Percentiles rank a stretch among this genome's conserved stretches.
Evolutionary conservation across 2,888 invertebrate species (phyloP).

Genomic region (Phlogophora meticulosa): DNA sequence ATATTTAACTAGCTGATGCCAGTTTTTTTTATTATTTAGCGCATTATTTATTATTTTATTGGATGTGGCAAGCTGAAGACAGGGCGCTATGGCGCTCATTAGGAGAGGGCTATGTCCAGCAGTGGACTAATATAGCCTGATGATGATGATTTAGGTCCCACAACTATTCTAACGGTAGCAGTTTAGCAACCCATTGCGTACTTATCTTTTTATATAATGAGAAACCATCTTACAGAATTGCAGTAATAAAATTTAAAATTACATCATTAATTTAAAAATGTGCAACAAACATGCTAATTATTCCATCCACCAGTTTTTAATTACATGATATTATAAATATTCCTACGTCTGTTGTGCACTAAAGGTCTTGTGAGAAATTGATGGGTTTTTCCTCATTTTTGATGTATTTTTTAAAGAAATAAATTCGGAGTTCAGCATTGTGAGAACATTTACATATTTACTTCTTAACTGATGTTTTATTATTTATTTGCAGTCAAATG

Average conservation of each 20-base stretch:
- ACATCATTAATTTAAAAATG: conserved; percentile 17
- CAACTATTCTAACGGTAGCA: not conserved
- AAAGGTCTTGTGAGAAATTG: not conserved
- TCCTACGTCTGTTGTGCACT: not conserved
- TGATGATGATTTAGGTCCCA: no score
- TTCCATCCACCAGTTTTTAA: not conserved
- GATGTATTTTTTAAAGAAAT: not conserved
- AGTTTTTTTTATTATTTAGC: no score
- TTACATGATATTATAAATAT: not conserved
- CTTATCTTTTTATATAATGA: conserved; percentile 15
- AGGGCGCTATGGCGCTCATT: no score
- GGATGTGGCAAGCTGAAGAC: no score
- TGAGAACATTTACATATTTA: no score
- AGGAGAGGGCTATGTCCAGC: no score
- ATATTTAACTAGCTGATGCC: no score
- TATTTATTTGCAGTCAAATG: conserved; percentile 91
- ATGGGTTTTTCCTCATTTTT: not conserved
- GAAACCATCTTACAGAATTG: conserved; percentile 10
- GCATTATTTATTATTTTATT: no score
- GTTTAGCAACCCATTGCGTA: not conserved
- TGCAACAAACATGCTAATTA: conserved; percentile 41
- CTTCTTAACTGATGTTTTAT: not conserved
- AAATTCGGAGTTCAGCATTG: not conserved
- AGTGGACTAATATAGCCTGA: no score
- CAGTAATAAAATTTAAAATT: conserved; percentile 25